Evolutionary conservation across 2,797 vertebrate genomes (phyloP), one percentile per base, ranked within the genome.

Genomic region (Cossypha caffra): DNA sequence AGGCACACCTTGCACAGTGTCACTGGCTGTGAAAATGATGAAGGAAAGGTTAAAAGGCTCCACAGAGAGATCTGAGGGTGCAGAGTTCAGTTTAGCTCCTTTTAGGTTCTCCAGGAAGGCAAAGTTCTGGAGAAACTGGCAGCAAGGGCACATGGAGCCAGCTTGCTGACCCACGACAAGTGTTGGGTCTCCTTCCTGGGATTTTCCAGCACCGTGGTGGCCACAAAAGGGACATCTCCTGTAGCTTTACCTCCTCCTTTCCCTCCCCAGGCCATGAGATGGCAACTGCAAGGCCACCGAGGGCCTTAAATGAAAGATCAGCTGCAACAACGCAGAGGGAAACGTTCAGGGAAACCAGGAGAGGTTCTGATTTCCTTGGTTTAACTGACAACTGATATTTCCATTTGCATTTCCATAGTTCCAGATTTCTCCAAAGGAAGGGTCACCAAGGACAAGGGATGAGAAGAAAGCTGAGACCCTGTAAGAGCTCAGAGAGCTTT

Each of bases 71-170:
- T 57, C 26, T 54, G 45, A 16, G 10, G 4, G 15, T 25, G 25
- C 4, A 2, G 29, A 55, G 23, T 4, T 66, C 31, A 35, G 25
- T 10, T 68, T 19, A 37, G 37, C 4, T 0, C 0, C 50, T 38
- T 16, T 20, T 7, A 10, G 28, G 10, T 9, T 68, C 38, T 64
- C 50, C 59, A 54, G 54, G 26, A 55, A 51, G 21, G 20, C 11
- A 11, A 68, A 78, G 42, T 13, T 58, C n/a, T 73, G 76, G 59
- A 76, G 43, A 63, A 62, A 31, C 4, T 10, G 24, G 15, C 7
- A 25, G 20, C 1, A 4, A 68, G 40, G 31, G 51, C 33, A 54
- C 6, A 0, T 21, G 54, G 55, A 79, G 3, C 0, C 3, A 66
- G 15, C 1, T 35, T 68, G 29, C 13, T 64, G 54, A 43, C 4